Base-by-base conservation (phyloP, 2,888 invertebrate species). In the Melanargia galathea region DNA sequence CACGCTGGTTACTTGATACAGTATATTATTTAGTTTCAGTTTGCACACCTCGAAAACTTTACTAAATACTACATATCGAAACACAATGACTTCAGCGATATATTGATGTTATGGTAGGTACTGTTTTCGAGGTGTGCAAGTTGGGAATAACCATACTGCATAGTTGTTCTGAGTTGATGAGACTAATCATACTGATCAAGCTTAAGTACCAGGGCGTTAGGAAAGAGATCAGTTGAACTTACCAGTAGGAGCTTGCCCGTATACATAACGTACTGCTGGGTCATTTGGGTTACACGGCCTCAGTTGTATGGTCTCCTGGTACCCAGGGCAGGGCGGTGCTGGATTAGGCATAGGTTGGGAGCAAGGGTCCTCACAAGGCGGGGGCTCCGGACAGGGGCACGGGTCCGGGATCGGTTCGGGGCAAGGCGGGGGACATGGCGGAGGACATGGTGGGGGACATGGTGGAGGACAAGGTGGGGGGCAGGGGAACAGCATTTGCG, bases 221-320 rank as follows among this genome's bases (percentile, higher is more conserved):
- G 7, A 16, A 45, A 46, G 4, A 13, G 16, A 2, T 10, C 26
- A 26, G 16, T 8, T 7, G n/a, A 16, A 49, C 65, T 73, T 70
- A 86, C 87, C 87, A 55, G 71, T 24, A 0, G 85, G 86, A 0
- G 84, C 84, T 52, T 83, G 83, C 1, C 86, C 85, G 13, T 82
- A 78, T 0, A 75, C 24, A 40, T 77, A 83, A 64, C 77, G 80
- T 22, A 83, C 73, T 0, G 74, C 68, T 0, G 77, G 70, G 16
- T 73, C 76, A 46, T 73, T 74, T 0, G 84, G 83, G 66, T 83
- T 79, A 66, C 83, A 84, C 0, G 80, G 82, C 2, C 75, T 73
- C 5, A 84, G 73, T 51, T 80, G 73, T 30, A 80, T 70, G 0
- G 73, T 69, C 2, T 70, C 71, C 4, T 71, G 67, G 26, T 63